Base-by-base conservation (phyloP, 1,140 invertebrate species). In the Mylabris phalerata region DNA sequence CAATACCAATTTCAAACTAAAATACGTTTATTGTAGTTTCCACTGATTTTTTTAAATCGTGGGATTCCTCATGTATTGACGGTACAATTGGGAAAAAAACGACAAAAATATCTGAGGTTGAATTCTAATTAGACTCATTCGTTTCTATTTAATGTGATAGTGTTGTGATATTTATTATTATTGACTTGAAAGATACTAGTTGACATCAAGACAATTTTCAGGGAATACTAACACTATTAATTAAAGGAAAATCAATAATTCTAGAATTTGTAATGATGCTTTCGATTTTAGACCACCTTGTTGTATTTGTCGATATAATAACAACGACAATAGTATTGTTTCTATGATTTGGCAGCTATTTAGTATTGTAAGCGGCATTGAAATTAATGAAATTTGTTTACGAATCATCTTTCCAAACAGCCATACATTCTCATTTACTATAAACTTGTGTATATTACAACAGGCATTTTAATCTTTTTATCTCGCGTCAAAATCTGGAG, bases 401-500 rank as follows among this genome's bases (percentile, higher is more conserved):
- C 27, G 43, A 54, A 54, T 54, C 51, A 45, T 46, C 51, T 45
- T 26, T 7, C 32, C 32, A 32, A 32, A 7, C 7, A 19, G 50
- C 51, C 26, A 54, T 54, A 46, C 9, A 54, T 42, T 38, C 25
- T 46, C 42, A 9, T 11, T 38, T 52, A 13, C 24, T 43, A 52
- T 32, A 32, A 32, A 32, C 32, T 32, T 32, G 50, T 51, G 41
- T 43, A 38, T 45, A 52, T 54, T 5, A 54, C 45, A 54, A 54
- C 44, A 54, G 51, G 51, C 51, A 54, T 54, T 54, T 32, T 54
- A 54, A 54, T 54, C 51, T 45, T 54, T 32, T 54, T 54, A 54
- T 54, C 51, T 46, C 51, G 51, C 51, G 51, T 54, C 46, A 54
- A 54, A 54, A 54, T 54, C 51, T 54, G 44, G 51, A 54, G 51